Evolutionary conservation across 1,140 invertebrate species (phyloP), one percentile per base, ranked within the genome.

Genomic region (Rhyacophila brunnea): DNA sequence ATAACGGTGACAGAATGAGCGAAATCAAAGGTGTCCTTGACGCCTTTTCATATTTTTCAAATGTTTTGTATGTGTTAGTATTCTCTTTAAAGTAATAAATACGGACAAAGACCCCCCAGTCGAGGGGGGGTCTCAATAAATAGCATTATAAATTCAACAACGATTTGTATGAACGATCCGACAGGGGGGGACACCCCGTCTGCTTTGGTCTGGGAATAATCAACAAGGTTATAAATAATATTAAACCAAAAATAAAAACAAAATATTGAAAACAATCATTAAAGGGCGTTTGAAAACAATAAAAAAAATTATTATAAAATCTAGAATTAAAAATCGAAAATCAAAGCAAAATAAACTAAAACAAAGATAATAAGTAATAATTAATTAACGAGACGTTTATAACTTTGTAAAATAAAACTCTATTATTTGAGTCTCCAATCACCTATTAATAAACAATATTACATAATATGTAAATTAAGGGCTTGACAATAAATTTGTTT

Each of bases 371-470:
- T 57, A 23, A 44, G 60, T 57, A 60, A 54, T 60, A 46, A 64
- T 52, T 47, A 60, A 64, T 50, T 64, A 65, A 65, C 62, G 55
- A 65, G 52, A 61, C 63, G 28, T 56, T 59, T 28, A 48, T 54
- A 65, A 65, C 62, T 55, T 65, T 65, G 63, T 65, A 65, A 65
- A 65, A 65, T 65, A 65, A 65, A 64, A 65, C 51, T 65, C 63
- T 65, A 65, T 65, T 61, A 11, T 55, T 58, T 52, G 44, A 38
- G 60, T 64, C 54, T 65, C 63, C 57, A 64, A 65, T 61, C 63
- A 65, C 58, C 62, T 65, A 65, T 55, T 53, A 60, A 40, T 64
- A 64, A 64, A 64, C 62, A 64, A 64, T 64, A 51, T 40, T 28
- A 53, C 55, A 54, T n/a, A n/a, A n/a, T n/a, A n/a, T n/a, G n/a